Base-by-base conservation (phyloP, 2,888 invertebrate genomes). In the Drosophila kuntzei region DNA sequence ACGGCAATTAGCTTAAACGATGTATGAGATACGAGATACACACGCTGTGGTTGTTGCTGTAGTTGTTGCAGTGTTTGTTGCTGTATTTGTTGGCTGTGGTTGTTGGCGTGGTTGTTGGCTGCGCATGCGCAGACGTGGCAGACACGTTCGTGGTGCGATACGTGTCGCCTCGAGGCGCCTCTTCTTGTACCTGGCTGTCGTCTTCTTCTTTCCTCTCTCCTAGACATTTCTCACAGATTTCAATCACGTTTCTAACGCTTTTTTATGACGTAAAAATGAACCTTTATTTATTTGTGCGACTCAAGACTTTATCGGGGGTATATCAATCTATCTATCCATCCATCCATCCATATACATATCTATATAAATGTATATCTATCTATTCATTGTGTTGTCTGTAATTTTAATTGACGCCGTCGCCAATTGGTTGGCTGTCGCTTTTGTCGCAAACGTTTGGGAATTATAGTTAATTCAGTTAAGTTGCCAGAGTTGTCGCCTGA, bases 191-290 rank as follows among this genome's bases (percentile, higher is more conserved):
- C 53, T 50, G 18, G 6, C 29, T 44, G 32, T 43, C 43, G 18
- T 9, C 18, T 8, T 16, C 22, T 27, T 8, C 14, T 27, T 25
- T 11, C 34, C n/a, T 46, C 14, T 39, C n/a, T 47, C 62, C 18
- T 29, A 32, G 22, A 27, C 61, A 39, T 61, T 77, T 70, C 70
- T 87, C 71, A 66, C 46, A 81, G 89, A 85, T 87, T 87, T 87
- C 76, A 82, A 86, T 74, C 86, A 87, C 86, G 86, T 89, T 79
- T 74, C 83, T 82, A 89, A 87, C 86, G 83, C 85, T 76, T 87
- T 82, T 89, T 87, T 87, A 89, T 89, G 89, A 89, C 79, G 73
- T 87, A 87, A 89, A 89, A 87, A 85, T 89, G 71, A 86, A 84
- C 84, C 80, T 87, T 79, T 80, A 73, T 76, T 79, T 66, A 73